These are phyloP conservation scores for Staurois parvus DNA, from an alignment of 2,797 vertebrate species.

Conservation along the genomic window DNA sequence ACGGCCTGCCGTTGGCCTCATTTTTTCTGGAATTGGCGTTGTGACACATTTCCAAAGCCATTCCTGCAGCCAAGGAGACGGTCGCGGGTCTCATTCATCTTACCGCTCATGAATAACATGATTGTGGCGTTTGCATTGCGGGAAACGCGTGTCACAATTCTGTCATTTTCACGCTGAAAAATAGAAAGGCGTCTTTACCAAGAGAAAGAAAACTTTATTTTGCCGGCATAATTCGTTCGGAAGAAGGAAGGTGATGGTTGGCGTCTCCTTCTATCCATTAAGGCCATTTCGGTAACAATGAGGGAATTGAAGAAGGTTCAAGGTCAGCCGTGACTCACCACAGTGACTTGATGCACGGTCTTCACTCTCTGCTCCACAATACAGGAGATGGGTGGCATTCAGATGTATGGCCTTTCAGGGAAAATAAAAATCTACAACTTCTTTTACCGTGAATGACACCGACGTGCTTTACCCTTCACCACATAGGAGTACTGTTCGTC, in stretches of 20 bases:
- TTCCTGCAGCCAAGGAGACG: neutral
- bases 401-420: constrained; percentile 10
- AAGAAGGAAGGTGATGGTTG: neutral
- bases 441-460: neutral
- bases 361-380: neutral
- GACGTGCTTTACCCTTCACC: neutral
- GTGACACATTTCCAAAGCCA: neutral
- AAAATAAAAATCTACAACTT: neutral
- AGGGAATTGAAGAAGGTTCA: neutral
- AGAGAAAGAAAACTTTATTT: neutral
- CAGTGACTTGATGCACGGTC: neutral
- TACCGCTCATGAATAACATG: neutral
- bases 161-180: neutral
- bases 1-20: neutral
- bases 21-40: neutral
- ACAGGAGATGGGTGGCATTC: neutral
- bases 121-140: neutral
- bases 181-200: neutral
- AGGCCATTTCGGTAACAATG: constrained; percentile 17
- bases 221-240: constrained; percentile 6
- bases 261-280: constrained; percentile 29
- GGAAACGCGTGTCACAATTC: neutral
- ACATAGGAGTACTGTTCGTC: neutral
- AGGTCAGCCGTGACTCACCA: constrained; percentile 39
- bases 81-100: neutral